Base-by-base conservation (phyloP, 2,113 vertebrate species). In the Platichthys stellatus region DNA sequence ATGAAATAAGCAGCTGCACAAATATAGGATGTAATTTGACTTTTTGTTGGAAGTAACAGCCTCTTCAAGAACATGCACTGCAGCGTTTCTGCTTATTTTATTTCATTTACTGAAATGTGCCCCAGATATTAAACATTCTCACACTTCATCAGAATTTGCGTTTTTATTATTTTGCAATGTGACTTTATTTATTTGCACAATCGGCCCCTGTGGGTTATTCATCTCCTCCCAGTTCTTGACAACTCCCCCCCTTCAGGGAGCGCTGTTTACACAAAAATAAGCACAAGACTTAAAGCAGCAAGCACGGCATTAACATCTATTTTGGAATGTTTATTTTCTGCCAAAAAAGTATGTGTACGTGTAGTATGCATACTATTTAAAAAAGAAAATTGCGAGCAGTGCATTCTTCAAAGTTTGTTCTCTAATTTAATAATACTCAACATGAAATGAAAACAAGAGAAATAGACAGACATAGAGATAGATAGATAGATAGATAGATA, bases 61-160 rank as follows among this genome's bases (percentile, higher is more conserved):
- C 21, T 69, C 17, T 65, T 81, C 49, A 78, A 72, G 10, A 74
- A 66, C 15, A 77, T 18, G 28, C 35, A 54, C 2, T 20, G 8
- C 28, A 61, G 31, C 2, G 53, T 18, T 2, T 63, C 45, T 76
- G 21, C 15, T 80, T 77, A 56, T 70, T 80, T 18, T 58, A 49
- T 72, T 90, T 63, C 38, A 66, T 66, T 10, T 14, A 28, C 17
- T 71, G 13, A 76, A 82, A 71, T 54, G 23, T 80, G 77, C 57
- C 82, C 77, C 63, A 88, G 49, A 85, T 83, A 80, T 77, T 68
- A 60, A n/a, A 80, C 63, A 84, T 84, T 74, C 74, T 76, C 45
- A 78, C 56, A 73, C 61, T 74, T 82, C 24, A 71, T 76, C 60
- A 63, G 68, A 43, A 65, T 56, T 76, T 65, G 31, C 20, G 10